phyloP scores from a whole-genome alignment of 2,888 invertebrate genomes.

The Caradrina kadenii region DNA sequence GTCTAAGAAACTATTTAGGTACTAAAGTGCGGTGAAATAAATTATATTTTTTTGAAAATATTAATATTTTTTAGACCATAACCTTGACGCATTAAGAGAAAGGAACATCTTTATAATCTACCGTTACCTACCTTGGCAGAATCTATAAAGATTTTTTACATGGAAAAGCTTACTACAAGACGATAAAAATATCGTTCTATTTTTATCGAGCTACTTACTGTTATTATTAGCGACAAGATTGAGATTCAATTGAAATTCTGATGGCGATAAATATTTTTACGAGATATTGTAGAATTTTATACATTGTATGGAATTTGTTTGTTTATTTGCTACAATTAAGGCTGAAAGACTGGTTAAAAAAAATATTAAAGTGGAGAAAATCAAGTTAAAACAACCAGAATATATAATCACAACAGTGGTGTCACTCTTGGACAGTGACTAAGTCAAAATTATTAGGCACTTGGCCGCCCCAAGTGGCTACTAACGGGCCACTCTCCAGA shows the following conservation, averaged over 20 bases:
- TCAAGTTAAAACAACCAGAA: constrained; percentile 25
- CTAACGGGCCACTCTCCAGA: constrained; percentile 48
- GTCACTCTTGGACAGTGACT: constrained; percentile 32
- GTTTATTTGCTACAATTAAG: not conserved
- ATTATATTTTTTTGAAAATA: not conserved
- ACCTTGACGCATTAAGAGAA: not conserved
- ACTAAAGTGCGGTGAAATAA: not conserved
- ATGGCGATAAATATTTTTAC: constrained; percentile 31
- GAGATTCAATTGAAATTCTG: constrained; percentile 35
- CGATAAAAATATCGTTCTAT: not conserved
- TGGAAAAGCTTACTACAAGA: constrained; percentile 26
- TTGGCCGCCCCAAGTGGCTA: constrained; percentile 46
- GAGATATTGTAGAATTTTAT: not conserved
- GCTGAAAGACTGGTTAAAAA: not conserved
- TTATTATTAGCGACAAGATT: constrained; percentile 28
- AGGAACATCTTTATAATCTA: constrained; percentile 16
- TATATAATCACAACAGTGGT: constrained; percentile 11
- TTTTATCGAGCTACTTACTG: constrained; percentile 21
- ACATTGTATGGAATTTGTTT: not conserved
- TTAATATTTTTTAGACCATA: not conserved
- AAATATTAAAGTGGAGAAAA: not conserved
- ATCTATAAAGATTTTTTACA: constrained; percentile 24
- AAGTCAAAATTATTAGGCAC: constrained; percentile 51
- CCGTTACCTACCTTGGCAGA: not conserved
- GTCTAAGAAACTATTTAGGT: not conserved